Evolutionary conservation across 2,113 vertebrate genomes (phyloP), one percentile per base, ranked within the genome.

Genomic region (Dolichallabes microphthalmus): DNA sequence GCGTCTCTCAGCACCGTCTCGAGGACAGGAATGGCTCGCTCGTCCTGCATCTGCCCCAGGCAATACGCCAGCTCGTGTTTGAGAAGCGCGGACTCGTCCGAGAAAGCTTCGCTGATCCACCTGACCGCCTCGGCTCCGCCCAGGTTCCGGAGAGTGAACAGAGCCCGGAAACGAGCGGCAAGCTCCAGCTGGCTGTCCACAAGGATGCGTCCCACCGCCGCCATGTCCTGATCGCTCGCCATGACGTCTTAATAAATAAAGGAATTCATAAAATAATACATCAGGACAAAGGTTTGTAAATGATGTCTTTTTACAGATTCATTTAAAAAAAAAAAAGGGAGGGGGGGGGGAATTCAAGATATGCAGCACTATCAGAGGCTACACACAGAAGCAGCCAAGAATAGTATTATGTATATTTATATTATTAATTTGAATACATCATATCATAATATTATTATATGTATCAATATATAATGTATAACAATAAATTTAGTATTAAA

Each of bases 61-160:
- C 98, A 99, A 89, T 95, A 99, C 0, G 97, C 98, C 88, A 99
- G 90, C 91, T 99, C 98, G 0, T 99, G 98, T 78, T 99, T 98
- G 86, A 99, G 94, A 58, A 99, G 94, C 0, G 92, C 97, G 0
- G 98, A 99, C 3, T 95, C 88, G 1, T 99, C 98, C 0, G 0
- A 61, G 10, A 99, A 99, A n/a, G 93, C 95, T 63, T 82, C 93
- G 88, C 96, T 92, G 93, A 99, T 99, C 96, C 97, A 98, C 5
- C 90, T 69, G 1, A 99, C 91, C 2, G 97, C 96, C 0, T 90
- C 88, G 0, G 71, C 88, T 7, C 97, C 97, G 0, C 97, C 97
- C 0, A 99, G 80, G 39, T 94, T 96, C 0, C 95, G 95, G 19
- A 99, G 92, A 0, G 98, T 99, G 91, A 99, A 99, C 3, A 99